Percentiles rank a stretch among this genome's conserved stretches.
Evolutionary conservation across 2,113 vertebrate species (phyloP).

Genomic region (Sander vitreus): DNA sequence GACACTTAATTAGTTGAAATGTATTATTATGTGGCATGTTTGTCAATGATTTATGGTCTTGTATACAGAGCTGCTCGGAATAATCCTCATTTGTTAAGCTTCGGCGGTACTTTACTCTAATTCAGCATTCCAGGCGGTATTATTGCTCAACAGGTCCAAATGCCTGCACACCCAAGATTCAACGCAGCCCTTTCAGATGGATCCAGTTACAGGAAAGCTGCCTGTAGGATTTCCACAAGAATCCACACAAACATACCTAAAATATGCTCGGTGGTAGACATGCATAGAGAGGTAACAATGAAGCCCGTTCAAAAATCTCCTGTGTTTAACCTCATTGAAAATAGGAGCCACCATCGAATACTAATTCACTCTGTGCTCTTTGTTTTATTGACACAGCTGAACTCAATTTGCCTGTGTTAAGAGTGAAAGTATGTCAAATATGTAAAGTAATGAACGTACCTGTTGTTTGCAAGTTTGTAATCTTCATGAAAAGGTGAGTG

Average conservation of each 20-base stretch:
- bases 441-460: conserved; percentile 46
- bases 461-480: conserved; percentile 27
- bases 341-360: neutral
- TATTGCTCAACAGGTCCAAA: conserved; percentile 74
- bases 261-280: neutral
- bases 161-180: conserved; percentile 56
- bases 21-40: neutral
- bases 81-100: conserved; percentile 33
- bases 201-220: conserved; percentile 62
- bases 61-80: conserved; percentile 7
- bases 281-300: neutral
- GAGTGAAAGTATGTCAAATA: neutral
- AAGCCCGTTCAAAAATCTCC: conserved; percentile 26
- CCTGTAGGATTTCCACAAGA: neutral
- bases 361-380: conserved; percentile 11
- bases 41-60: conserved; percentile 12
- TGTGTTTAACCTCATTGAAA: neutral
- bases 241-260: conserved; percentile 30
- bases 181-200: conserved; percentile 38
- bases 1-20: neutral
- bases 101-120: conserved; percentile 31
- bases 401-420: neutral
- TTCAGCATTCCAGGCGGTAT: conserved; percentile 67
- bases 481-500: neutral
- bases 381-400: neutral